Conservation (phyloP, 2,888 invertebrate species). For the Encarsia formosa region DNA sequence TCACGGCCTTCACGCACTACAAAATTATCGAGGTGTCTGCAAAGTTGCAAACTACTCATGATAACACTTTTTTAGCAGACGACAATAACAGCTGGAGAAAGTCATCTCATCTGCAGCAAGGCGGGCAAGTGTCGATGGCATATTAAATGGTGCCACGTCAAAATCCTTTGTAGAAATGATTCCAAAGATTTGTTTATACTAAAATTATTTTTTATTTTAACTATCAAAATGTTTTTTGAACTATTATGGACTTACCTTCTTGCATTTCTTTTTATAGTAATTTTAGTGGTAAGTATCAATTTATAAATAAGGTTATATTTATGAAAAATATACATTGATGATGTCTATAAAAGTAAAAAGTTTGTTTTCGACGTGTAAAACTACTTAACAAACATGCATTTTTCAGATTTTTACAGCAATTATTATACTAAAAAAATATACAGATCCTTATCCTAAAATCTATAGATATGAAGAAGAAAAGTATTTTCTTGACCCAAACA, state of each 20-base stretch:
- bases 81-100: not conserved
- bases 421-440: conserved; percentile 16
- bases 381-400: not conserved
- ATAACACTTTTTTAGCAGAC: too few relatives aligned
- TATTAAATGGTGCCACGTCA: conserved; percentile 15
- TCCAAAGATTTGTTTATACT: not conserved
- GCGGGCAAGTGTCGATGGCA: not conserved
- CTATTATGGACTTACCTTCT: conserved; percentile 13
- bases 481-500: conserved; percentile 64
- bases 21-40: too few relatives aligned
- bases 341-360: too few relatives aligned
- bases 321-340: too few relatives aligned
- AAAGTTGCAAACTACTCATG: too few relatives aligned
- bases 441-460: conserved; percentile 58
- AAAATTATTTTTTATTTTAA: not conserved
- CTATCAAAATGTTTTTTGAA: conserved; percentile 12
- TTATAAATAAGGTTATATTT: conserved; percentile 19
- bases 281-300: conserved; percentile 14
- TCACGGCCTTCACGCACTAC: too few relatives aligned
- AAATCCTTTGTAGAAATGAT: not conserved
- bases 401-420: not conserved
- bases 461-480: conserved; percentile 71
- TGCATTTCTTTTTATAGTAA: not conserved
- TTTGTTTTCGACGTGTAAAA: not conserved
- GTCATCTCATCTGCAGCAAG: too few relatives aligned